A percentile compares a stretch with the other conserved stretches of the same genome.
These are phyloP conservation scores for Atrina japonica DNA, from an alignment of 2,888 invertebrate genomes.

Conservation along the genomic window DNA sequence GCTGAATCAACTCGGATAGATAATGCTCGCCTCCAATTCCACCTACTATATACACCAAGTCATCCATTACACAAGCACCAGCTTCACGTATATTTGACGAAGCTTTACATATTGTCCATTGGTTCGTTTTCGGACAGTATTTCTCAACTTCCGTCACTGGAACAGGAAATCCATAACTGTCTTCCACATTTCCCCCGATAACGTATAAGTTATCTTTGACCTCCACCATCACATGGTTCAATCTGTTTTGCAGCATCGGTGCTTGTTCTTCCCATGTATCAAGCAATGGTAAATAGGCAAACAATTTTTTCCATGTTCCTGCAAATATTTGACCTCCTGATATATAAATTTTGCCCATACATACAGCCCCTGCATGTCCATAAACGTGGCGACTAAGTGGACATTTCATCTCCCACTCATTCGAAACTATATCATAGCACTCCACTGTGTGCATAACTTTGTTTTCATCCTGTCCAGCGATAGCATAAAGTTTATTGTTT, in stretches of 20 bases:
- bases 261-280: conserved; percentile 76
- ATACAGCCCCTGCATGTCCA: conserved; percentile 76
- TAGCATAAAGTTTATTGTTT: conserved; percentile 71
- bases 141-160: conserved; percentile 76
- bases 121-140: conserved; percentile 66
- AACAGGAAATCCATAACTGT: conserved; percentile 77
- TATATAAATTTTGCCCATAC: conserved; percentile 71
- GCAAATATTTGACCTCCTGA: conserved; percentile 79
- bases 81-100: conserved; percentile 77
- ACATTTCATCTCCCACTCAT: conserved; percentile 77
- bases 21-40: conserved; percentile 62
- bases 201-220: conserved; percentile 71
- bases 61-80: conserved; percentile 72
- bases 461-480: conserved; percentile 79
- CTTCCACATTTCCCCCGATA: conserved; percentile 78
- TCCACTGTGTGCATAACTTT: conserved; percentile 79
- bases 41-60: conserved; percentile 77
- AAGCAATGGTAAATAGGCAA: conserved; percentile 68
- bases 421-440: conserved; percentile 73
- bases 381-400: conserved; percentile 75
- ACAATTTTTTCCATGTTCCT: conserved; percentile 74
- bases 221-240: conserved; percentile 77
- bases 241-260: conserved; percentile 72
- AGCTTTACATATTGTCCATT: conserved; percentile 75
- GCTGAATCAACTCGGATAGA: conserved; percentile 75